Conservation (phyloP, 1,140 invertebrate species). For the Cydia pomonella region DNA sequence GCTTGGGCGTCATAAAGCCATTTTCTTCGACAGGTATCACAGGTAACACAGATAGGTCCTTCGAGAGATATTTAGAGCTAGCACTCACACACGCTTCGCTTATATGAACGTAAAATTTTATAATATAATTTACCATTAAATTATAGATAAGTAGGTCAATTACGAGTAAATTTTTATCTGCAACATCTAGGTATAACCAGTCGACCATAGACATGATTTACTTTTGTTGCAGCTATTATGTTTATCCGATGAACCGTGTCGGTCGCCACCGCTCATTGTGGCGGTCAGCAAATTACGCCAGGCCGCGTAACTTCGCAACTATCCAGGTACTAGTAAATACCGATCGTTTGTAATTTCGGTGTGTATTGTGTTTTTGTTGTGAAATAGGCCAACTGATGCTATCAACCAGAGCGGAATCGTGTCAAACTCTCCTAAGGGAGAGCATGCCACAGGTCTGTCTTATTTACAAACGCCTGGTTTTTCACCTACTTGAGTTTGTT, state of each 20-base stretch:
- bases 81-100: no score
- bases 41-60: not conserved
- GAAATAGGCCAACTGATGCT: not conserved
- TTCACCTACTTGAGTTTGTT: not conserved
- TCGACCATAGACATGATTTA: not conserved
- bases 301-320: slow-evolving; percentile 4
- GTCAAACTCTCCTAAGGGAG: not conserved
- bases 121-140: no score
- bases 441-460: not conserved
- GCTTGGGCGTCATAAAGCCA: not conserved
- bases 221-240: slow-evolving; percentile 15
- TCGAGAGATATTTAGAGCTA: not conserved
- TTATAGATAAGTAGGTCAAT: no score
- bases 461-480: not conserved
- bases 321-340: not conserved
- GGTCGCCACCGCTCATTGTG: slow-evolving; percentile 25
- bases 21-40: not conserved
- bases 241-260: slow-evolving; percentile 35
- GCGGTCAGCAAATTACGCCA: slow-evolving; percentile 26
- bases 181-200: not conserved
- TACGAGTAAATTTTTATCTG: not conserved
- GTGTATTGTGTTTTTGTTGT: not conserved
- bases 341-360: not conserved
- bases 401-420: not conserved
- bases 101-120: no score